These are phyloP conservation scores for Alethe castanea DNA, from an alignment of 2,113 vertebrate genomes.

Conservation along the genomic window DNA sequence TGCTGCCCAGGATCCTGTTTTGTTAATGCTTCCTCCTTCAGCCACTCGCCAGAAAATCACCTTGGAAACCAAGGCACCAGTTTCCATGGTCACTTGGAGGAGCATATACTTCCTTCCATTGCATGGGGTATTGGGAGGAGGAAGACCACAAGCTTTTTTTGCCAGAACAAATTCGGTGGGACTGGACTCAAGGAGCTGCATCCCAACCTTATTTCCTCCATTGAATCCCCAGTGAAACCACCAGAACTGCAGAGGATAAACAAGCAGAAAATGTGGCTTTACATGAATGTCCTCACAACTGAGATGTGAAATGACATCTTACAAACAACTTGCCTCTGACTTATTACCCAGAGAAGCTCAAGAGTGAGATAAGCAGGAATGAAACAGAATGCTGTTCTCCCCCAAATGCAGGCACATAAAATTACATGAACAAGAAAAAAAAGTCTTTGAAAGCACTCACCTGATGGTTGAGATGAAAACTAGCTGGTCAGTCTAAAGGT, in stretches of 20 bases:
- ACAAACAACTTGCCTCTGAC: background rate
- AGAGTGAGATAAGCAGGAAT: background rate
- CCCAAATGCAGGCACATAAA: background rate
- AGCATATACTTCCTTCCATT: slow-evolving; percentile 1
- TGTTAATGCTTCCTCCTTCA: slow-evolving; percentile 14
- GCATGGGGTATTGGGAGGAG: background rate
- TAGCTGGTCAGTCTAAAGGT: background rate
- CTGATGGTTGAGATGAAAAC: background rate
- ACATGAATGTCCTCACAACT: background rate
- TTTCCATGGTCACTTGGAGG: slow-evolving; percentile 63
- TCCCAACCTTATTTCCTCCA: background rate
- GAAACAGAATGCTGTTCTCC: background rate
- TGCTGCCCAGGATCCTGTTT: slow-evolving; percentile 13
- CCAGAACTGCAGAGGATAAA: background rate
- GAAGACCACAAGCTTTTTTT: background rate
- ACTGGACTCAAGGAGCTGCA: background rate
- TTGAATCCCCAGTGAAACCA: background rate
- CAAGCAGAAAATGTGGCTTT: background rate
- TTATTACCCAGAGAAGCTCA: background rate
- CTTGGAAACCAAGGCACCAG: slow-evolving; percentile 61
- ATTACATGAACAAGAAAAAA: background rate
- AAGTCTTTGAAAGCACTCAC: background rate
- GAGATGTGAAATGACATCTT: background rate
- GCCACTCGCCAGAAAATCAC: slow-evolving; percentile 55
- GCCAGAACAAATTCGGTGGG: background rate